A percentile compares a stretch with the other conserved stretches of the same genome.
phyloP scores from a whole-genome alignment of 2,797 vertebrate species.

The Rhinella marina region DNA sequence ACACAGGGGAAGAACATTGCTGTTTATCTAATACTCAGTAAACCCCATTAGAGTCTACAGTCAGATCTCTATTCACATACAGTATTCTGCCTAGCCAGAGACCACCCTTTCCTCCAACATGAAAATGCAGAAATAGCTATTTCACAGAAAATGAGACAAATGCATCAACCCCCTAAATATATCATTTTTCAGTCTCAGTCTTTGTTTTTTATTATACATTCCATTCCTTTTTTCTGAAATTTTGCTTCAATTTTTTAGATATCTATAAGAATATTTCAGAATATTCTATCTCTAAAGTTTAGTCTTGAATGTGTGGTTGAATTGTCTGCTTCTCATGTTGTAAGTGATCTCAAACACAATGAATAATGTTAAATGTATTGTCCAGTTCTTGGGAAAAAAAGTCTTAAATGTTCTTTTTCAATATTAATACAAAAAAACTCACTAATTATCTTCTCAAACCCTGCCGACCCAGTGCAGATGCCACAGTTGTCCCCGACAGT shows the following conservation, averaged over 20 bases:
- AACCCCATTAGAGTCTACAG: constrained; percentile 4
- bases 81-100: background rate
- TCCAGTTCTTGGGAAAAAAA: no score
- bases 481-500: no score
- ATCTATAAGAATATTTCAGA: background rate
- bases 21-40: constrained; percentile 24
- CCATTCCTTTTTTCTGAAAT: background rate
- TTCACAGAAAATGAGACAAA: background rate
- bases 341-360: no score
- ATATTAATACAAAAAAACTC: no score
- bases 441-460: no score
- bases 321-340: no score
- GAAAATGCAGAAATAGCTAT: background rate
- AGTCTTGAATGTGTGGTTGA: background rate
- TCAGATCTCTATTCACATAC: background rate
- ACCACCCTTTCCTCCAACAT: background rate
- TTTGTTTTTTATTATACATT: background rate
- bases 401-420: no score
- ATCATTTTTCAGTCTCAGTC: background rate
- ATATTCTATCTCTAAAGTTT: background rate
- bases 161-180: background rate
- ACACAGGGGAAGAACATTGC: constrained; percentile 25
- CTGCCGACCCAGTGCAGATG: no score
- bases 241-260: background rate
- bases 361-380: no score